These are phyloP conservation scores for Clepsis dumicolana DNA, from an alignment of 2,888 invertebrate genomes.

Conservation along the genomic window DNA sequence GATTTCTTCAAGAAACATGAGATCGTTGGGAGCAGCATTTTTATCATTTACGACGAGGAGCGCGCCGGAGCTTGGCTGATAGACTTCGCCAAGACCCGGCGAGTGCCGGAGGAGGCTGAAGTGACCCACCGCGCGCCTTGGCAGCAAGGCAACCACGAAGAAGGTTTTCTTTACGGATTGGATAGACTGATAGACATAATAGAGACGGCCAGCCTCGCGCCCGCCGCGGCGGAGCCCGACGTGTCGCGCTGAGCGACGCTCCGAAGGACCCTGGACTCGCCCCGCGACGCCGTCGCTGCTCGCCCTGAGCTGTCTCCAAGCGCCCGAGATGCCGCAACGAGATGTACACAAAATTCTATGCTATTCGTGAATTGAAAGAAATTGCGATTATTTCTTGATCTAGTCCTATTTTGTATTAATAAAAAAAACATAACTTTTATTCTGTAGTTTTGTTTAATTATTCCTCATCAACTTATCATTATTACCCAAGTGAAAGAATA, in stretches of 20 bases:
- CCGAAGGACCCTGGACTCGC: constrained; percentile 76
- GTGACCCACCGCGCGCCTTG: constrained; percentile 94
- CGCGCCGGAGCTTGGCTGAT: constrained; percentile 98
- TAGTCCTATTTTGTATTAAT: constrained; percentile 74
- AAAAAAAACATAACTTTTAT: constrained; percentile 50
- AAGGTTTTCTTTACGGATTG: constrained; percentile 96
- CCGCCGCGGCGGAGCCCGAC: constrained; percentile 69
- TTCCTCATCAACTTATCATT: background rate
- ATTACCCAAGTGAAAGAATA: too few species aligned
- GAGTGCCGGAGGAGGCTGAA: constrained; percentile 88
- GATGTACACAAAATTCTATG: constrained; percentile 67
- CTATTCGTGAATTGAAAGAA: constrained; percentile 73
- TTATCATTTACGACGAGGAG: constrained; percentile 96
- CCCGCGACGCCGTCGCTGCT: constrained; percentile 68
- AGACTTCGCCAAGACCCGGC: constrained; percentile 97
- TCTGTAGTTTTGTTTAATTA: constrained; percentile 46
- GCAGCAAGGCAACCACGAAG: constrained; percentile 98
- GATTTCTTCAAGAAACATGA: constrained; percentile 95
- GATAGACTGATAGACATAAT: constrained; percentile 94
- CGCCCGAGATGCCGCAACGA: constrained; percentile 66
- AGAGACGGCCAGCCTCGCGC: constrained; percentile 69
- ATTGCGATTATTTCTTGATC: constrained; percentile 76
- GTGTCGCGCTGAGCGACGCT: constrained; percentile 77
- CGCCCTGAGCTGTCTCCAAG: constrained; percentile 62
- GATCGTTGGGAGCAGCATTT: constrained; percentile 97